A percentile compares a stretch with the other conserved stretches of the same genome.
Evolutionary conservation across 1,140 invertebrate species (phyloP).

Genomic region (Brachionus plicatilis): DNA sequence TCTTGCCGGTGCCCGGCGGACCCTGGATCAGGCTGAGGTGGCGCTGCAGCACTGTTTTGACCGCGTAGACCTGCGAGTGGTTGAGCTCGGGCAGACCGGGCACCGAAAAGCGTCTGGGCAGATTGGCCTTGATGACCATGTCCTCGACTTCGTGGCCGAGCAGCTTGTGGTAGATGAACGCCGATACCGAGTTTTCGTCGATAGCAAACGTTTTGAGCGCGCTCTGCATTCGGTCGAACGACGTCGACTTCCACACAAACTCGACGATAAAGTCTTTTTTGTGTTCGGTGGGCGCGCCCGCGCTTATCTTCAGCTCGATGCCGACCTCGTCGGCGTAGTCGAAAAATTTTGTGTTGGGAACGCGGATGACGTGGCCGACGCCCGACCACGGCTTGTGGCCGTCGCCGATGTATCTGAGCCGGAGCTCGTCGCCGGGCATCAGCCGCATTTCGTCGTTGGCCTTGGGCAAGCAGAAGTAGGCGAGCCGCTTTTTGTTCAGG

Average conservation of each 20-base stretch:
- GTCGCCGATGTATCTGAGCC: slow-evolving; percentile 86
- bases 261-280: slow-evolving; percentile 94
- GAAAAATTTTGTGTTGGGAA: slow-evolving; percentile 73
- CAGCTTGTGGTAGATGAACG: slow-evolving; percentile 92
- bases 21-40: slow-evolving; percentile 90
- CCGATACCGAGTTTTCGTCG: slow-evolving; percentile 89
- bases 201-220: slow-evolving; percentile 90
- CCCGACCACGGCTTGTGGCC: slow-evolving; percentile 79
- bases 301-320: slow-evolving; percentile 84
- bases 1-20: slow-evolving; percentile 89
- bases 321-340: slow-evolving; percentile 96
- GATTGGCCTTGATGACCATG: slow-evolving; percentile 69
- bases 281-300: slow-evolving; percentile 81
- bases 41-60: slow-evolving; percentile 93
- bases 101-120: slow-evolving; percentile 92
- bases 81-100: slow-evolving; percentile 95
- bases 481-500: slow-evolving; percentile 93
- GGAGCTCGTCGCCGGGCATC: slow-evolving; percentile 98
- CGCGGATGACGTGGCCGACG: slow-evolving; percentile 92
- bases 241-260: slow-evolving; percentile 99
- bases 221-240: slow-evolving; percentile 94
- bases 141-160: slow-evolving; percentile 96
- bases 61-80: slow-evolving; percentile 94
- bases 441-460: slow-evolving; percentile 75
- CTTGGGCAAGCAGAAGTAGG: slow-evolving; percentile 52